Percentiles rank a stretch among this genome's conserved stretches.
Conservation (phyloP, 2,113 vertebrate species). For the Crotalus tigris region DNA sequence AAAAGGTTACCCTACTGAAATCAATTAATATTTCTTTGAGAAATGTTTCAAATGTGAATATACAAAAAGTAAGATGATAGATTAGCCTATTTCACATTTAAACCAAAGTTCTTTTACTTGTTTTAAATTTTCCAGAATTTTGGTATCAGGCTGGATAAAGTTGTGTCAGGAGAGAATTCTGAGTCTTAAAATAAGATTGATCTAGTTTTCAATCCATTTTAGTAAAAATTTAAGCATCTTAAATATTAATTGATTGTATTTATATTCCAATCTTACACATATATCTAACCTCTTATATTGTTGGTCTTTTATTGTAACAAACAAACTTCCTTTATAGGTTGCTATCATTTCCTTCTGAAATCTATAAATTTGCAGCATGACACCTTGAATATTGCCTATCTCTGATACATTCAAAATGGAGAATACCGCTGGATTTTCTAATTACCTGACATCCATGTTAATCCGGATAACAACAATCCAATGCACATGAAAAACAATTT, state of each 20-base stretch:
- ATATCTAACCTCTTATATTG: neutral
- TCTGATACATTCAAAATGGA: neutral
- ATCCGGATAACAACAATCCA: neutral
- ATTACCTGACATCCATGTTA: neutral
- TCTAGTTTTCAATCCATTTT: neutral
- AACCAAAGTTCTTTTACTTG: neutral
- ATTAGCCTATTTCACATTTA: neutral
- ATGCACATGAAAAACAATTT: neutral
- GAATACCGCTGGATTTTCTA: neutral
- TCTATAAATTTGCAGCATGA: neutral
- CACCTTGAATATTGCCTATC: neutral
- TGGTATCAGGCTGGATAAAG: neutral
- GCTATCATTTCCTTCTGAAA: neutral
- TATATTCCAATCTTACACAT: neutral
- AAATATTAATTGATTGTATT: neutral
- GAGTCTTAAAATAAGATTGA: neutral
- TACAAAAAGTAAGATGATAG: neutral
- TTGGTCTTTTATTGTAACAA: neutral
- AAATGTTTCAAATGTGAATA: neutral
- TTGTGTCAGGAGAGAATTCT: neutral
- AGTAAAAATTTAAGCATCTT: neutral
- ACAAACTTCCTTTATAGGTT: neutral
- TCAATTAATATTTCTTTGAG: neutral
- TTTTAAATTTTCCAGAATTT: neutral
- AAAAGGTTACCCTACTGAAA: neutral